A percentile compares a stretch with the other conserved stretches of the same genome.
Evolutionary conservation across 2,113 vertebrate genomes (phyloP).

Genomic region (rabbit (Oryctolagus cuniculus)): DNA sequence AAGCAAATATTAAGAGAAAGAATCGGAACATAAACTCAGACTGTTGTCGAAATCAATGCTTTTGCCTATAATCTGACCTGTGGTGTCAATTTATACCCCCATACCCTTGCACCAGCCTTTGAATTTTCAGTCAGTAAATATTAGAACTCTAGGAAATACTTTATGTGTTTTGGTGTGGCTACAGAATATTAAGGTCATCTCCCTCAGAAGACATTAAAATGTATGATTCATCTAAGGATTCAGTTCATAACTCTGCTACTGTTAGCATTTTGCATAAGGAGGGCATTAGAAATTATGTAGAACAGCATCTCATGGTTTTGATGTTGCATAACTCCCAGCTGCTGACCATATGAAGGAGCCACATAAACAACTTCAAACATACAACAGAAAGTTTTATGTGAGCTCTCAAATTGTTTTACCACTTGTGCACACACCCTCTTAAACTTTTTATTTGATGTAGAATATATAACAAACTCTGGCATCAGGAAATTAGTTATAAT

Average conservation of each 20-base stretch:
- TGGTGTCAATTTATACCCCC: not conserved
- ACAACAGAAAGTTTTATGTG: constrained; percentile 20
- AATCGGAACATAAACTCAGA: constrained; percentile 12
- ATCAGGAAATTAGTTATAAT: not conserved
- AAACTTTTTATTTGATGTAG: constrained; percentile 1
- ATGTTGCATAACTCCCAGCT: constrained; percentile 75
- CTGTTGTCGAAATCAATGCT: not conserved
- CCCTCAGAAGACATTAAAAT: constrained; percentile 41
- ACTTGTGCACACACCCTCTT: not conserved
- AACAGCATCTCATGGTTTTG: constrained; percentile 57
- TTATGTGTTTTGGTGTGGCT: not conserved
- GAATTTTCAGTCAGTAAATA: not conserved
- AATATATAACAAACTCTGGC: not conserved
- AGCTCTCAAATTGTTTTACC: constrained; percentile 3
- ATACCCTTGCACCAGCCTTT: not conserved
- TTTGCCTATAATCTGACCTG: not conserved
- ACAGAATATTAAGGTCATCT: not conserved
- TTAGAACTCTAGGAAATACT: not conserved
- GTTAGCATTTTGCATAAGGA: constrained; percentile 56
- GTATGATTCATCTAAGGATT: constrained; percentile 35
- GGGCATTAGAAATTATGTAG: constrained; percentile 59
- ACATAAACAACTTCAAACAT: constrained; percentile 56
- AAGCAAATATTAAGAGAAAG: not conserved
- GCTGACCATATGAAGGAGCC: constrained; percentile 67
- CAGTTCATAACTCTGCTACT: constrained; percentile 42